Evolutionary conservation across 2,888 invertebrate species (phyloP).

Genomic region (Siphonodentalium dalli): DNA sequence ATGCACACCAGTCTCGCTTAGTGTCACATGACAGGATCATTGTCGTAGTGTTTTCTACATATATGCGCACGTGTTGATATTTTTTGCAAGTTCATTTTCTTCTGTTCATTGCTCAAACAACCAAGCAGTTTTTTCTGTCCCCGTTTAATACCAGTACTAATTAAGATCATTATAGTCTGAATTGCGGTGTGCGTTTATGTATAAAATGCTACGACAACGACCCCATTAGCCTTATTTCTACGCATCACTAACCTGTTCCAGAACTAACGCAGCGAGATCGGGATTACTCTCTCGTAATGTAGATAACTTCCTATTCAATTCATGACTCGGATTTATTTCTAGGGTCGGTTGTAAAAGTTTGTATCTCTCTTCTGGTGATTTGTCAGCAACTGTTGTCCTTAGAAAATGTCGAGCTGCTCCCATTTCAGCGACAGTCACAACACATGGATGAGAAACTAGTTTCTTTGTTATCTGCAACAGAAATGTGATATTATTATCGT

Average conservation of each 20-base stretch:
- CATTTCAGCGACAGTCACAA: conserved; percentile 95
- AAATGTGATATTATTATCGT: background rate
- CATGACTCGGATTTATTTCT: conserved; percentile 84
- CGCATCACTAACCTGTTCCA: conserved; percentile 85
- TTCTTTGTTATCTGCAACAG: conserved; percentile 75
- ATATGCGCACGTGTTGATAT: too few species aligned
- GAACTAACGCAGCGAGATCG: conserved; percentile 82
- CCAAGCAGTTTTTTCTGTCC: too few species aligned
- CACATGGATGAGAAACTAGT: conserved; percentile 87
- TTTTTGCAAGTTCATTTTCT: too few species aligned
- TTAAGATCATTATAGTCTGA: too few species aligned
- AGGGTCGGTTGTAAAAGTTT: conserved; percentile 87
- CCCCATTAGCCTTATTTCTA: too few species aligned
- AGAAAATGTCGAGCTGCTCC: conserved; percentile 95
- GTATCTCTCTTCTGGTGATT: conserved; percentile 77
- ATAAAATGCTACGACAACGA: too few species aligned
- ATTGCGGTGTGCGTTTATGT: too few species aligned
- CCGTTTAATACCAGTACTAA: too few species aligned
- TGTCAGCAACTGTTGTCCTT: conserved; percentile 78
- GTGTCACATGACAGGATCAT: too few species aligned
- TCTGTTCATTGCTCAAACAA: too few species aligned
- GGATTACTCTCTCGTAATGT: conserved; percentile 78
- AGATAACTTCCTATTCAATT: conserved; percentile 86
- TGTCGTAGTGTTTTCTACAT: too few species aligned
- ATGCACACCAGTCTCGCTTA: too few species aligned